phyloP scores from a whole-genome alignment of 2,797 vertebrate genomes.

The Philypnodon macrostomus region DNA sequence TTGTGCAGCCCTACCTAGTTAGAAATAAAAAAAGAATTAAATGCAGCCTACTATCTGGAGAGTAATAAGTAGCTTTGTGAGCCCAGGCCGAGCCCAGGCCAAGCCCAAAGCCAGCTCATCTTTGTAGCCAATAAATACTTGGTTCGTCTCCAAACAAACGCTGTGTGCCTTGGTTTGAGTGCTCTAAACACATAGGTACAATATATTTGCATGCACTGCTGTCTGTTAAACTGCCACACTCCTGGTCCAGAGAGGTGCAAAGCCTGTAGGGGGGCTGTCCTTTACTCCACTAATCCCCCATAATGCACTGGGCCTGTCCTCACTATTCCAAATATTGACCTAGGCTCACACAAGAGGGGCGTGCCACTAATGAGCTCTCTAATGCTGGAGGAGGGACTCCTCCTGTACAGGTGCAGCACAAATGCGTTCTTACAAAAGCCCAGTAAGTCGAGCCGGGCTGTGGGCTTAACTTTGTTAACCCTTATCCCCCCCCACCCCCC shows the following conservation, averaged over 20 bases:
- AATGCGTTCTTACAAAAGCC: slow-evolving; percentile 63
- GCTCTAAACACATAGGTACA: slow-evolving; percentile 36
- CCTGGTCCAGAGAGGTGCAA: slow-evolving; percentile 55
- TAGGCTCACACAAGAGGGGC: slow-evolving; percentile 41
- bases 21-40: no score
- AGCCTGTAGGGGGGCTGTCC: slow-evolving; percentile 61
- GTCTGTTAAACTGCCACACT: slow-evolving; percentile 21
- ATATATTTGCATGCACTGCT: slow-evolving; percentile 48
- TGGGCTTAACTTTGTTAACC: slow-evolving; percentile 58
- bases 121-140: slow-evolving; percentile 44
- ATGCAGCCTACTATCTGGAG: no score
- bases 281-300: slow-evolving; percentile 71
- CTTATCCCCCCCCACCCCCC: slow-evolving; percentile 56
- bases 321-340: slow-evolving; percentile 82
- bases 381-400: slow-evolving; percentile 52
- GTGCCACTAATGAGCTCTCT: slow-evolving; percentile 65
- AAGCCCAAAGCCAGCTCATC: slow-evolving; percentile 34
- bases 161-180: slow-evolving; percentile 57
- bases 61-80: no score
- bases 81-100: no score
- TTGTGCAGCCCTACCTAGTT: no score
- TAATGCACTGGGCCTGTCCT: slow-evolving; percentile 74
- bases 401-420: slow-evolving; percentile 46
- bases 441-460: slow-evolving; percentile 68
- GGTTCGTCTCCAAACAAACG: slow-evolving; percentile 54